Evolutionary conservation across 2,113 vertebrate species (phyloP), one percentile per base, ranked within the genome.

Genomic region (Chionodraco myersi): DNA sequence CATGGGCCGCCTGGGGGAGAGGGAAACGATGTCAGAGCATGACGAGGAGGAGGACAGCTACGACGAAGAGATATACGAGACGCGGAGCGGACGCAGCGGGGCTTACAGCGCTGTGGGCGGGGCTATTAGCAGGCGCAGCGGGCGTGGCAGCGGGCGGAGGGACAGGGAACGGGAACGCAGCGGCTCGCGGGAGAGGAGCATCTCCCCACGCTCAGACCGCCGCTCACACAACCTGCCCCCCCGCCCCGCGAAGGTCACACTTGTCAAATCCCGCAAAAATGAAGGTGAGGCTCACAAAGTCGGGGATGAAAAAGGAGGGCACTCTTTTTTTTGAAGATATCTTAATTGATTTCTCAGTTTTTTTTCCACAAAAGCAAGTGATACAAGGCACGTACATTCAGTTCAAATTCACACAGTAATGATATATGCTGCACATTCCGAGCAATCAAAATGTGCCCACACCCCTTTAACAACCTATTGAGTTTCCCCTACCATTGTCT

Each of bases 31-130:
- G 72, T 99, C 98, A 0, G 97, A 98, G 72, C 96, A 98, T 0
- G 98, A 99, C 10, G 97, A 98, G 0, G 98, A 99, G 30, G 98
- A 98, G 0, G 98, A 99, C 73, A 99, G 97, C 91, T 98, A 97
- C 0, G 98, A 99, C 0, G 98, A 99, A 6, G 97, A 99, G 41
- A 93, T 94, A 79, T 96, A 95, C 0, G 97, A 99, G 49, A 95
- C 94, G 0, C 91, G 96, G 56, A 95, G 95, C 65, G 93, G 94
- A 58, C 95, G 95, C 2, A 96, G 96, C 0, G 96, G 92, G 7
- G 91, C 88, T 9, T 94, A 91, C 89, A 95, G 94, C 7, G 94
- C 90, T 3, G 86, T 91, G 59, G 93, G 93, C 5, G 94, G 92
- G 13, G 92, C 93, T 59, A 86, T 92, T 47, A 90, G 93, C n/a